These are phyloP conservation scores for Branchinecta lynchi DNA, from an alignment of 1,140 invertebrate genomes.

Conservation along the genomic window DNA sequence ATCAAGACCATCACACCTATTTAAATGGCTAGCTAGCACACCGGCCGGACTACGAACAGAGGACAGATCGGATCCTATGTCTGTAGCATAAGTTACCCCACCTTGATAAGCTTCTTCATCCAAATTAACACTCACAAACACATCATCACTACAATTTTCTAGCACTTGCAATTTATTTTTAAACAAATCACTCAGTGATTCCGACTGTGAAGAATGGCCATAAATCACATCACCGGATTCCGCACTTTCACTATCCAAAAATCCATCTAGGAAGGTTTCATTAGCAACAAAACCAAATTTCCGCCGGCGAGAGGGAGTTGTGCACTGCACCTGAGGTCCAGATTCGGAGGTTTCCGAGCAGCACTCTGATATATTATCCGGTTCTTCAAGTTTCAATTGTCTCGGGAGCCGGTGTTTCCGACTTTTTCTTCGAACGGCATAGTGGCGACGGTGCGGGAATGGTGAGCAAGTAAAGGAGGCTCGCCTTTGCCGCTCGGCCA, in stretches of 20 bases:
- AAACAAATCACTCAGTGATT: no score
- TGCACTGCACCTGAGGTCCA: not conserved
- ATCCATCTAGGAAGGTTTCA: constrained; percentile 3
- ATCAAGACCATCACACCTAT: no score
- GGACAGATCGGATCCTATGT: no score
- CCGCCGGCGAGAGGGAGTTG: not conserved
- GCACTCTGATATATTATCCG: not conserved
- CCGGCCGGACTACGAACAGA: no score
- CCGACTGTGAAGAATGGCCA: no score
- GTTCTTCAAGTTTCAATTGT: not conserved
- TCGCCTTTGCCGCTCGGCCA: constrained; percentile 17
- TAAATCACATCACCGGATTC: no score
- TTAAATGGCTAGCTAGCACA: no score
- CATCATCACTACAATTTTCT: no score
- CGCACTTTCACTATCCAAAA: not conserved
- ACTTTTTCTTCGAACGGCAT: constrained; percentile 26
- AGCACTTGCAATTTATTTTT: no score
- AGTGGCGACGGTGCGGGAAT: constrained; percentile 26
- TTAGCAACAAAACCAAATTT: not conserved
- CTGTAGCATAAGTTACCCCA: no score
- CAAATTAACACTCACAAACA: no score
- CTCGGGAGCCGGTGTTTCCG: not conserved
- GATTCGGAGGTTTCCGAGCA: not conserved
- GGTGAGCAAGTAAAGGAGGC: constrained; percentile 26
- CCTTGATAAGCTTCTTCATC: no score